These are phyloP conservation scores for Epirrhoe tristata DNA, from an alignment of 2,888 invertebrate species.

Conservation along the genomic window DNA sequence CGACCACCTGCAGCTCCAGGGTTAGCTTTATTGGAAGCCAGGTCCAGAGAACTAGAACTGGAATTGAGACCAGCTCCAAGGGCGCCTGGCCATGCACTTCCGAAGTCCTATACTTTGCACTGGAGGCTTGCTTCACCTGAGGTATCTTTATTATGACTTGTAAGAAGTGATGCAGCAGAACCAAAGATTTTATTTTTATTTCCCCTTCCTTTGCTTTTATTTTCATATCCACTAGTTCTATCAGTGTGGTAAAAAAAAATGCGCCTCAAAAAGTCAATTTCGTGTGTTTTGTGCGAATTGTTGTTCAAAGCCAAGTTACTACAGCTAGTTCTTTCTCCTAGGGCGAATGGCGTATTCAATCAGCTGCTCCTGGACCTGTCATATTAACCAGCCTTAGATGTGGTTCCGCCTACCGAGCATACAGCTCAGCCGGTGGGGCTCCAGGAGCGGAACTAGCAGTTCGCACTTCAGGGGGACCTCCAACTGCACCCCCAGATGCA, in stretches of 20 bases:
- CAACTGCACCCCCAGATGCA: constrained; percentile 88
- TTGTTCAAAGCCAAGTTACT: not conserved
- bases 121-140: constrained; percentile 89
- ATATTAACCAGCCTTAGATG: constrained; percentile 91
- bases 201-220: too few species aligned
- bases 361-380: constrained; percentile 73
- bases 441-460: constrained; percentile 90
- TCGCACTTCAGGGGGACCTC: constrained; percentile 91
- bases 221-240: too few species aligned
- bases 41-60: constrained; percentile 74
- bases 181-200: too few species aligned
- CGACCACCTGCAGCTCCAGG: constrained; percentile 90
- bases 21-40: constrained; percentile 84
- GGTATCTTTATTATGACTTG: constrained; percentile 70
- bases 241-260: too few species aligned
- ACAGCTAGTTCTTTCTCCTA: constrained; percentile 1
- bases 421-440: constrained; percentile 92
- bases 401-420: constrained; percentile 93
- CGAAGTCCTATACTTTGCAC: constrained; percentile 87
- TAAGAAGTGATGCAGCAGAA: not conserved
- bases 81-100: constrained; percentile 73
- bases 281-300: not conserved
- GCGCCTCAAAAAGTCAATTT: not conserved
- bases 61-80: constrained; percentile 71
- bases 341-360: constrained; percentile 88